A percentile compares a stretch with the other conserved stretches of the same genome.
These are phyloP conservation scores for Mobula hypostoma DNA, from an alignment of 2,113 vertebrate species.

Conservation along the genomic window DNA sequence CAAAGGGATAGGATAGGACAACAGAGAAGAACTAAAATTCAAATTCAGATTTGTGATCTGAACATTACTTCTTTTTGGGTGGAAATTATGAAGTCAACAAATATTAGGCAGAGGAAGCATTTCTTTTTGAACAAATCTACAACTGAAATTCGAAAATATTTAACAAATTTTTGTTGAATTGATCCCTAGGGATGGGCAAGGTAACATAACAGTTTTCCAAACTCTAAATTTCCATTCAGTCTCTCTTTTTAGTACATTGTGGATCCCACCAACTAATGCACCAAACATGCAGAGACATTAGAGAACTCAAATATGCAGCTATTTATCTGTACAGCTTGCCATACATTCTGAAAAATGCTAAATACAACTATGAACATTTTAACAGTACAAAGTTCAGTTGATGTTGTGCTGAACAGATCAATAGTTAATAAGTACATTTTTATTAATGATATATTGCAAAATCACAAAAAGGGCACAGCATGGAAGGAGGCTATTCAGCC, in stretches of 20 bases:
- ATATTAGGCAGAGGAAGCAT: background rate
- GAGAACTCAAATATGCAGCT: background rate
- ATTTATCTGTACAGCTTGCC: background rate
- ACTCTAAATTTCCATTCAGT: background rate
- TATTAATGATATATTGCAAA: too few relatives aligned
- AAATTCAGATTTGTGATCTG: background rate
- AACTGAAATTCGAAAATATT: background rate
- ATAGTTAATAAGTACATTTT: background rate
- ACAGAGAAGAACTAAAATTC: background rate
- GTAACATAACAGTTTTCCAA: background rate
- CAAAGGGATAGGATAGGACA: background rate
- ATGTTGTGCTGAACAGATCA: background rate
- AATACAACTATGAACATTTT: background rate
- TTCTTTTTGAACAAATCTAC: background rate
- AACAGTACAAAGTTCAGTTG: background rate
- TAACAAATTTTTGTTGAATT: background rate
- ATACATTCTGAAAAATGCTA: background rate
- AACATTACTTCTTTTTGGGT: too few relatives aligned
- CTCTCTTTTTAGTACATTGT: background rate
- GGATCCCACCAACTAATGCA: too few relatives aligned
- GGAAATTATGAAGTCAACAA: slow-evolving; percentile 1
- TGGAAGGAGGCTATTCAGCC: too few relatives aligned
- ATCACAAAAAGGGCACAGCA: too few relatives aligned
- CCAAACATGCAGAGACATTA: background rate
- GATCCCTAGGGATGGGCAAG: background rate